Conservation (phyloP, 2,888 invertebrate species). For the Caenorhabditis doughertyi region DNA sequence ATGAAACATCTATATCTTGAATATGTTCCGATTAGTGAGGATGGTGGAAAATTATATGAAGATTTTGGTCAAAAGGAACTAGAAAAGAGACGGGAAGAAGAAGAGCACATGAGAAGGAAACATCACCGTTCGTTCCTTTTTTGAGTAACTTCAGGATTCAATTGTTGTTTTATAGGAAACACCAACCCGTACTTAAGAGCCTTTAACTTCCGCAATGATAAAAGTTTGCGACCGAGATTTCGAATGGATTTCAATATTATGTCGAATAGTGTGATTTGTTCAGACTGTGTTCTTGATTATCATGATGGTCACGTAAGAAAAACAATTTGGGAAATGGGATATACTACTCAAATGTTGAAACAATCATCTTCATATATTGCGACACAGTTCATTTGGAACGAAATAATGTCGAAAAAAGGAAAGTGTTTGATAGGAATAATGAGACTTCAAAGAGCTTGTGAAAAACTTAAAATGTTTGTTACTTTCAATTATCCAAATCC, state of each 20-base stretch:
- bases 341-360: not conserved
- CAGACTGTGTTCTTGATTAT: not conserved
- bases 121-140: too few species aligned
- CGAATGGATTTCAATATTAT: not conserved
- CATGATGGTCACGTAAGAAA: not conserved
- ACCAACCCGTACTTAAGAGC: too few species aligned
- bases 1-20: conserved; percentile 1
- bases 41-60: not conserved
- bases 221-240: not conserved
- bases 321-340: not conserved
- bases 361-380: not conserved
- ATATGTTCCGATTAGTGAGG: too few species aligned
- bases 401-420: conserved; percentile 1
- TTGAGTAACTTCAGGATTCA: too few species aligned
- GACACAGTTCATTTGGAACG: not conserved
- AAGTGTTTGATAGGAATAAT: conserved; percentile 22
- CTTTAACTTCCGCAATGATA: not conserved
- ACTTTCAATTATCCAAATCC: not conserved
- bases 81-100: not conserved
- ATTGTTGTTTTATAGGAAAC: too few species aligned
- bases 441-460: conserved; percentile 7
- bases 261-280: not conserved
- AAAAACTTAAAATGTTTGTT: conserved; percentile 2
- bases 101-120: conserved; percentile 6
- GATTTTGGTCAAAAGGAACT: conserved; percentile 12